A percentile compares a stretch with the other conserved stretches of the same genome.
phyloP scores from a whole-genome alignment of 1,140 invertebrate species.

The Neocloeon triangulifer region DNA sequence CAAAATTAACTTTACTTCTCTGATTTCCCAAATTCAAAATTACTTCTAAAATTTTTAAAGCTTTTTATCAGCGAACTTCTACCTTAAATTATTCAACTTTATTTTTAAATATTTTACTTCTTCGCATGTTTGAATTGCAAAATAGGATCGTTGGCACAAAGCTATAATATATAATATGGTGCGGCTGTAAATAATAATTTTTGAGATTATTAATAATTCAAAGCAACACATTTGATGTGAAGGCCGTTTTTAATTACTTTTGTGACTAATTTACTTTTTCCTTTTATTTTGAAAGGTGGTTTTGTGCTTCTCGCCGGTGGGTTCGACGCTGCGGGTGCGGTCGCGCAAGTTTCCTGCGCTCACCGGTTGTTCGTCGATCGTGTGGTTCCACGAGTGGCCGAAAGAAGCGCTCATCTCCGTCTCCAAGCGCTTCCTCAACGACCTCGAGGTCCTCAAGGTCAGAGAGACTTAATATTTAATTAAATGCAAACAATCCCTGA shows the following conservation, averaged over 20 bases:
- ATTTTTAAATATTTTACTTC: too few relatives aligned
- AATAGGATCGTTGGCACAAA: too few relatives aligned
- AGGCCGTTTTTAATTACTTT: too few relatives aligned
- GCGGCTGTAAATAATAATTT: too few relatives aligned
- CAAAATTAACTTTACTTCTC: too few relatives aligned
- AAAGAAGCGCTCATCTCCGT: slow-evolving; percentile 75
- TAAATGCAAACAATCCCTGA: too few relatives aligned
- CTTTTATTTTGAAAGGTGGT: slow-evolving; percentile 32
- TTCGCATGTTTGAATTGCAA: too few relatives aligned
- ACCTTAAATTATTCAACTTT: too few relatives aligned
- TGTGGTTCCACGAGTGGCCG: slow-evolving; percentile 96
- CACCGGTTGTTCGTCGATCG: slow-evolving; percentile 79
- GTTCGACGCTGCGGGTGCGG: slow-evolving; percentile 57
- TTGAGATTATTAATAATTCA: not conserved
- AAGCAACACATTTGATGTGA: not conserved
- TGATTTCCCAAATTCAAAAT: too few relatives aligned
- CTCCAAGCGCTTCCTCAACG: slow-evolving; percentile 54
- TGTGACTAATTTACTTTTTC: too few relatives aligned
- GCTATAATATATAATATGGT: not conserved
- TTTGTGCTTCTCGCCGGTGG: slow-evolving; percentile 81
- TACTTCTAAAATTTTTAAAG: too few relatives aligned
- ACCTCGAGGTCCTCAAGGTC: slow-evolving; percentile 45
- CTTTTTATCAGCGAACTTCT: too few relatives aligned
- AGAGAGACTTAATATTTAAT: slow-evolving; percentile 11
- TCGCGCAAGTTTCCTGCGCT: slow-evolving; percentile 82